phyloP scores from a whole-genome alignment of 2,888 invertebrate species.

The Xestobium rufovillosum region DNA sequence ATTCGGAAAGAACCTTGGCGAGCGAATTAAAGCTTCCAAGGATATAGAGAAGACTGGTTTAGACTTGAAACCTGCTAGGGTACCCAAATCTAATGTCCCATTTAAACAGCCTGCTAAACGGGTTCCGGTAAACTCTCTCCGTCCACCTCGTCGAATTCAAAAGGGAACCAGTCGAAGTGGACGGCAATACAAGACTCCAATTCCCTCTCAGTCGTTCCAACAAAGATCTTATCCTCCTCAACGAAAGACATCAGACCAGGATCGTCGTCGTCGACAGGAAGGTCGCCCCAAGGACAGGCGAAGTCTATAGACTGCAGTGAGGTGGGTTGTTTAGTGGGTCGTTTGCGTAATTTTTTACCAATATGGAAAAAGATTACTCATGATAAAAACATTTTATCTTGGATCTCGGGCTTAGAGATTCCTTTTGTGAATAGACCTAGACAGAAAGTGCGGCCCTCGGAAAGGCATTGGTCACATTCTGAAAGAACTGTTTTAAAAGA shows the following conservation, averaged over 20 bases:
- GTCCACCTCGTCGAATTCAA: slow-evolving; percentile 16
- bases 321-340: too few relatives aligned
- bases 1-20: slow-evolving; percentile 15
- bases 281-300: too few relatives aligned
- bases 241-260: slow-evolving; percentile 3
- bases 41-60: slow-evolving; percentile 10
- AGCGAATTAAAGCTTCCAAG: slow-evolving; percentile 11
- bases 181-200: slow-evolving; percentile 5
- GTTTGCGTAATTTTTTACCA: slow-evolving; percentile 6
- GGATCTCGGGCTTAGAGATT: slow-evolving; percentile 14
- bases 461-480: slow-evolving; percentile 4
- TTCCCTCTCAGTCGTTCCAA: slow-evolving; percentile 4
- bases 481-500: slow-evolving; percentile 4
- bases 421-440: slow-evolving; percentile 1
- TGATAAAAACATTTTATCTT: slow-evolving; percentile 14
- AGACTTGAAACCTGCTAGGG: slow-evolving; percentile 17
- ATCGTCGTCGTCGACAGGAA: slow-evolving; percentile 7
- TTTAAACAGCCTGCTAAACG: slow-evolving; percentile 6
- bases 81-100: too few relatives aligned
- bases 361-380: slow-evolving; percentile 10
- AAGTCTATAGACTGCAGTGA: too few relatives aligned
- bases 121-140: slow-evolving; percentile 11
- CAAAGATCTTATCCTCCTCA: slow-evolving; percentile 5
- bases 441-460: slow-evolving; percentile 7
- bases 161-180: slow-evolving; percentile 13